phyloP scores from a whole-genome alignment of 2,113 vertebrate genomes.

The Furnarius figulus region DNA sequence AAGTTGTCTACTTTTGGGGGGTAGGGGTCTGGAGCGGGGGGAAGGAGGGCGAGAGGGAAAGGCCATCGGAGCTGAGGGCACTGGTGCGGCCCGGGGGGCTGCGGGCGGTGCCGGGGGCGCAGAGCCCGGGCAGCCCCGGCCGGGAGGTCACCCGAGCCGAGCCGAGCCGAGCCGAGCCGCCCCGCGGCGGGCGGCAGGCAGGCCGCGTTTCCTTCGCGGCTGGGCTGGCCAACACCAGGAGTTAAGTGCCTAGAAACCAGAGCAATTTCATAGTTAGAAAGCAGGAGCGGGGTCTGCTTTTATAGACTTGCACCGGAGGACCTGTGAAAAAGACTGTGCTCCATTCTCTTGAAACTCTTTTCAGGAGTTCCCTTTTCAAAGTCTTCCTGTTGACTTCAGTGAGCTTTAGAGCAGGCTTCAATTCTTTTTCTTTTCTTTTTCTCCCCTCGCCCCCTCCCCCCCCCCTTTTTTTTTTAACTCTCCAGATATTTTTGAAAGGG shows the following conservation, averaged over 20 bases:
- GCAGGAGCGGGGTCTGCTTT: slow-evolving; percentile 7
- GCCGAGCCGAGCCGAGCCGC: background rate
- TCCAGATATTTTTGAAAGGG: background rate
- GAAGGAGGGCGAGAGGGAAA: background rate
- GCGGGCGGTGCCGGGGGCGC: background rate
- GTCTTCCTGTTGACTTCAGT: slow-evolving; percentile 21
- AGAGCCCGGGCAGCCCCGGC: background rate
- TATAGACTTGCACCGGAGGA: background rate
- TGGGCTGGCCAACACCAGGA: background rate
- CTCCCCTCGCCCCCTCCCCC: too few species aligned
- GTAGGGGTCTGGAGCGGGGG: background rate
- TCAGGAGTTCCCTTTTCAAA: slow-evolving; percentile 32
- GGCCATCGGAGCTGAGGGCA: background rate
- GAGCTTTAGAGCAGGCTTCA: slow-evolving; percentile 12
- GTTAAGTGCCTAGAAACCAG: background rate
- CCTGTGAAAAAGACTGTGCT: background rate
- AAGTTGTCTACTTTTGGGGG: slow-evolving; percentile 12
- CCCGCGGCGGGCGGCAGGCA: background rate
- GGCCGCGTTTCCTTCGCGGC: background rate
- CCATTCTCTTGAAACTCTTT: slow-evolving; percentile 7
- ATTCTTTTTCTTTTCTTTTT: background rate
- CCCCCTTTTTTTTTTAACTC: background rate
- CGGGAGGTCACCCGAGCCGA: background rate
- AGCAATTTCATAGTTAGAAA: background rate
- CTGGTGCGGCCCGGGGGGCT: background rate